Percentiles rank a stretch among this genome's conserved stretches.
Evolutionary conservation across 2,113 vertebrate species (phyloP).

Genomic region (Opisthocomus hoazin): DNA sequence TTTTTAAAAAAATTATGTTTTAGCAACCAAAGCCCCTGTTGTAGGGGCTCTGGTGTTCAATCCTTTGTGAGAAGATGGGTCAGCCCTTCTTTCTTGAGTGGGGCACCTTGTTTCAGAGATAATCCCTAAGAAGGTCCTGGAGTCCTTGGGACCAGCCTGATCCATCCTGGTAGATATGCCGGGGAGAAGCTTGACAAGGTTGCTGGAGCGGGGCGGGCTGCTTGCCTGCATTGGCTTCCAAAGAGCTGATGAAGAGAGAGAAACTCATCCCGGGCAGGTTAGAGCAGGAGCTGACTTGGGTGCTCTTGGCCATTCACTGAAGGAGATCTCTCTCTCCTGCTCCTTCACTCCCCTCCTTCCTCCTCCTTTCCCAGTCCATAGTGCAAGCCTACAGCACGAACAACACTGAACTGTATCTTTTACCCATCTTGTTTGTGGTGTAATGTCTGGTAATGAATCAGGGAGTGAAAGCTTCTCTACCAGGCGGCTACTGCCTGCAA

Average conservation of each 20-base stretch:
- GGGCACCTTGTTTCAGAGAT: background rate
- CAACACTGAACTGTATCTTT: background rate
- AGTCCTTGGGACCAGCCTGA: background rate
- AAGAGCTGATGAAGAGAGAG: background rate
- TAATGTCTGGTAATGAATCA: background rate
- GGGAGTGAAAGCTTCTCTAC: background rate
- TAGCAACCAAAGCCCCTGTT: background rate
- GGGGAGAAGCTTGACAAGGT: background rate
- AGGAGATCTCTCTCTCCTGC: background rate
- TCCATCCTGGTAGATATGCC: background rate
- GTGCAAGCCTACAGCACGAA: background rate
- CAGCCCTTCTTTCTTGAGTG: background rate
- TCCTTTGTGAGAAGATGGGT: background rate
- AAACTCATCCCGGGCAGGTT: background rate
- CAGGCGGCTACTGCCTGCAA: background rate
- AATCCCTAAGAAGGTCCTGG: background rate
- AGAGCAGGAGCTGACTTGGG: background rate
- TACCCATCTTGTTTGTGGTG: background rate
- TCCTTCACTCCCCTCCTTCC: background rate
- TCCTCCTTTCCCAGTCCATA: background rate
- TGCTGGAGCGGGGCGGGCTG: background rate
- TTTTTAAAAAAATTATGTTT: background rate
- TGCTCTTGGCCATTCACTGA: background rate
- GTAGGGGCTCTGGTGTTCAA: background rate
- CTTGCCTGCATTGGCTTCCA: background rate